Base-by-base conservation (phyloP, 2,888 invertebrate genomes). In the Cantharis rustica region DNA sequence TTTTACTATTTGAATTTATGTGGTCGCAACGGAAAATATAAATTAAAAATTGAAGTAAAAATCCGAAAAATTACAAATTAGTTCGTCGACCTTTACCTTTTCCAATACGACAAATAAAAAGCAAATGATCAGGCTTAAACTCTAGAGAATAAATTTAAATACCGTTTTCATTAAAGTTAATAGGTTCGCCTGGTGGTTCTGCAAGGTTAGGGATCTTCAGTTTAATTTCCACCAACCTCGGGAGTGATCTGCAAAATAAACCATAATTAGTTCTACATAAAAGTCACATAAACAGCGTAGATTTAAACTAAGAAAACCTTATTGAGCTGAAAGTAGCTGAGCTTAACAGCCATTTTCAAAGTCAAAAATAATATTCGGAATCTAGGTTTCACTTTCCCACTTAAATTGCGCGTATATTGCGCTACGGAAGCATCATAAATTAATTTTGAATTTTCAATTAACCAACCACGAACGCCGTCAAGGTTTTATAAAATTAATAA, bases 81-180 rank as follows among this genome's bases (percentile, higher is more conserved):
- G 17, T 63, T 17, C 17, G 64, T 66, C 64, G 64, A 20, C 64
- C 64, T 20, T 66, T 23, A 20, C 64, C 64, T 20, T 66, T 23
- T 66, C n/a, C 20, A 66, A 23, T 66, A 66, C 23, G 64, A 66
- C 16, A 66, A 66, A 17, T 23, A 20, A 66, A 66, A 66, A 66
- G 20, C 63, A 5, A 63, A 47, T n/a, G 47, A 47, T 47, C 47
- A 47, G 10, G 17, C 64, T 13, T 20, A 66, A 27, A 66, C 23
- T 66, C 17, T 66, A 66, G 17, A 66, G 20, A 66, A 66, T 20
- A 23, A 23, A 66, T 66, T 66, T 66, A 66, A 66, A 66, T 66
- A 69, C 16, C 72, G 72, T 66, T 72, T 72, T 66, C 66, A 72
- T 72, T 72, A 66, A 66, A 31, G 72, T 66, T 64, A 72, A 72